Percentiles rank a stretch among this genome's conserved stretches.
phyloP scores from a whole-genome alignment of 2,888 invertebrate species.

The Pycnomerus fuliginosus region DNA sequence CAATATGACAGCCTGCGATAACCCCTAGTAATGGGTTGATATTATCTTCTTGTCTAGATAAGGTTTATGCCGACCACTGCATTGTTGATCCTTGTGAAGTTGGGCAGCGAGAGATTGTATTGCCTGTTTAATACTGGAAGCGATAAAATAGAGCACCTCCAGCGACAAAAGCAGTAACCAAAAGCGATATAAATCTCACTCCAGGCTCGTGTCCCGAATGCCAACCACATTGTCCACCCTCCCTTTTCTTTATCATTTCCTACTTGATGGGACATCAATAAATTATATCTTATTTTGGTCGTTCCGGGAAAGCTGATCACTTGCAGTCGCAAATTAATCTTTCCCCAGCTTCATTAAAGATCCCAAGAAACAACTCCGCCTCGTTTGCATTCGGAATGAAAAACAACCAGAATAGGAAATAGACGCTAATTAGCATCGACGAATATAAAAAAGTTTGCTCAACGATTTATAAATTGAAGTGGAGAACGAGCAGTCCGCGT shows the following conservation, averaged over 20 bases:
- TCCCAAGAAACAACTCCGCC: too few relatives aligned
- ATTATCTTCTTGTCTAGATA: conserved; percentile 30
- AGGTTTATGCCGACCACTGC: conserved; percentile 30
- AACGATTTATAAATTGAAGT: conserved; percentile 40
- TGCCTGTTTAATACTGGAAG: conserved; percentile 45
- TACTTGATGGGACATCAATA: conserved; percentile 48
- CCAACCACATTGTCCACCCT: conserved; percentile 45
- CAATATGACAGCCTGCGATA: too few relatives aligned
- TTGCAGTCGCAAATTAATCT: too few relatives aligned
- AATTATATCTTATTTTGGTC: too few relatives aligned
- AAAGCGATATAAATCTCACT: conserved; percentile 48
- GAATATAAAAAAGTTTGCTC: too few relatives aligned
- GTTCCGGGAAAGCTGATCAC: too few relatives aligned
- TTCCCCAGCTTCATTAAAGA: too few relatives aligned
- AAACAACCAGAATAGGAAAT: too few relatives aligned
- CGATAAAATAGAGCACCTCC: conserved; percentile 47
- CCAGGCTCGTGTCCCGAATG: conserved; percentile 47
- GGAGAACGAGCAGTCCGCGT: conserved; percentile 47
- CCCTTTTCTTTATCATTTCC: conserved; percentile 46
- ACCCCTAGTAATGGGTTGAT: too few relatives aligned
- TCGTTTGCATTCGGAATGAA: too few relatives aligned
- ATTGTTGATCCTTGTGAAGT: conserved; percentile 28
- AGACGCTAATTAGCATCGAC: too few relatives aligned
- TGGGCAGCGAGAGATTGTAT: conserved; percentile 42
- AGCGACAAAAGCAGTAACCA: conserved; percentile 46